Evolutionary conservation across 2,113 vertebrate species (phyloP), one percentile per base, ranked within the genome.

Genomic region (Lepisosteus oculatus): DNA sequence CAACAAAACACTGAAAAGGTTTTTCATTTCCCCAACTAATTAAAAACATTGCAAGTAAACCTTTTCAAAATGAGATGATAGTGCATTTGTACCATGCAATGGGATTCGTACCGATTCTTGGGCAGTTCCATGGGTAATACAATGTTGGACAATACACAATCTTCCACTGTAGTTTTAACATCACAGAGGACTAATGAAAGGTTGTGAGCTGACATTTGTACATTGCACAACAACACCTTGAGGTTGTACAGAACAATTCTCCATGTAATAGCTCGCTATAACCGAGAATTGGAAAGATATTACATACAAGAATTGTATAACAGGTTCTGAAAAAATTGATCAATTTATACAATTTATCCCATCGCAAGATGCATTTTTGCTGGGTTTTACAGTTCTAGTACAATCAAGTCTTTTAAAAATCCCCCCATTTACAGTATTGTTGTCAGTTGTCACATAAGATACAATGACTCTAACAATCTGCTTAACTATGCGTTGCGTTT

Each of bases 21-120:
- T 6, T 41, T 45, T 44, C 63, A 6, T 29, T 17, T 57, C 56
- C 72, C 3, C 15, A 12, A 7, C 12, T 47, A 29, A 61, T 47
- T 7, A 29, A 17, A 47, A 44, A 61, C 3, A 14, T 47, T 78
- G 81, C 66, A 81, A 63, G 74, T 80, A 76, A 80, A 68, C 76
- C 77, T 67, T 69, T 12, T 55, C 70, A 61, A 3, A 69, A 73
- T 59, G 77, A 79, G 45, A 72, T 66, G 71, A 71, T 75, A 76
- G 75, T 80, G 78, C 79, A 83, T 75, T 72, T 79, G 79, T 77
- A 41, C 81, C 88, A 89, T 88, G 87, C 86, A 81, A 80, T 78
- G 67, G 69, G 76, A 67, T 76, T 66, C 17, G 76, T 79, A 77
- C 29, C 29, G 2, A 29, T 29, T 51, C 9, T 51, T 51, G 47